phyloP scores from a whole-genome alignment of 2,888 invertebrate genomes.

The Nephrotoma guestfalica region DNA sequence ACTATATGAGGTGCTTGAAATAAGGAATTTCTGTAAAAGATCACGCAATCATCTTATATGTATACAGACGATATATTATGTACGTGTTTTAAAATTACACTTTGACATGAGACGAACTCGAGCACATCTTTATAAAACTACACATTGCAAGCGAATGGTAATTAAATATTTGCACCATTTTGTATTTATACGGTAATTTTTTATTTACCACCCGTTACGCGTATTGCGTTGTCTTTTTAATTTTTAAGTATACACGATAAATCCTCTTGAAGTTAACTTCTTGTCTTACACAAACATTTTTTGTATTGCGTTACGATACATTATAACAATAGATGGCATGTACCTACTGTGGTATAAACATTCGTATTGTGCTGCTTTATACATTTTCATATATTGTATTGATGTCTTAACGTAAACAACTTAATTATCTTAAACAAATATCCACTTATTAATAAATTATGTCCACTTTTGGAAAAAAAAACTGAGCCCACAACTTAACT shows the following conservation, averaged over 20 bases:
- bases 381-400: neutral
- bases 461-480: neutral
- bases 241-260: neutral
- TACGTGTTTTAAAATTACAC: neutral
- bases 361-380: neutral
- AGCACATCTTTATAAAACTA: neutral
- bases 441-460: neutral
- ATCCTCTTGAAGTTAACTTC: neutral
- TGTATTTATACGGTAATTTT: neutral
- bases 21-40: neutral
- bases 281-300: neutral
- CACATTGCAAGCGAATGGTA: neutral
- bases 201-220: neutral
- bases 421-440: neutral
- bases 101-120: neutral
- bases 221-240: neutral
- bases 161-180: neutral
- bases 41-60: neutral
- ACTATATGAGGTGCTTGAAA: neutral
- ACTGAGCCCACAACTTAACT: neutral
- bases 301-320: neutral
- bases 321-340: neutral
- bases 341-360: neutral
- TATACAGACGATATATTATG: neutral
- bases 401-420: neutral